Conservation (phyloP, 1,140 invertebrate genomes). For the Tetragnatha versicolor region DNA sequence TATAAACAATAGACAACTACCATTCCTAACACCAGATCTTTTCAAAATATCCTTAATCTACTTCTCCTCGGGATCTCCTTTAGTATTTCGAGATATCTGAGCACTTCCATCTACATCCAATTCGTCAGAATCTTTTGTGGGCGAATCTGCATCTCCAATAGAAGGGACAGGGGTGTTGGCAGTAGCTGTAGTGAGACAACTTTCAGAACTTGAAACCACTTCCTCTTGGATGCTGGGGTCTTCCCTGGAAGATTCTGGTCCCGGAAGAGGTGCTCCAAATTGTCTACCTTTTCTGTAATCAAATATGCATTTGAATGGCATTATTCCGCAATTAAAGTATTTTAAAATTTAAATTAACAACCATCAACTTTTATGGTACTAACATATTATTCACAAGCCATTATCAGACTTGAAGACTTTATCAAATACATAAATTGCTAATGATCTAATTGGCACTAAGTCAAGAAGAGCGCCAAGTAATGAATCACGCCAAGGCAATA, state of each 20-base stretch:
- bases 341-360: background rate
- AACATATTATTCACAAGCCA: background rate
- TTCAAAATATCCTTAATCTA: too few species aligned
- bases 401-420: background rate
- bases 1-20: too few species aligned
- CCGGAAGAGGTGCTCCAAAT: background rate
- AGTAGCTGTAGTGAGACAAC: background rate
- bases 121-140: background rate
- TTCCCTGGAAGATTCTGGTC: background rate
- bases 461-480: too few species aligned
- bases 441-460: background rate
- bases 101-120: too few species aligned
- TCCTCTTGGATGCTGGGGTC: conserved; percentile 33
- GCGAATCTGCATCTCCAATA: conserved; percentile 9
- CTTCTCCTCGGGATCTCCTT: too few species aligned
- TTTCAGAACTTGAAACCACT: conserved; percentile 39
- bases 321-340: background rate
- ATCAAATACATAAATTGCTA: background rate
- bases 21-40: too few species aligned
- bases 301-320: background rate
- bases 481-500: too few species aligned
- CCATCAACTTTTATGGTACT: background rate
- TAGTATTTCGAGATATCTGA: too few species aligned
- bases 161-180: background rate
- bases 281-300: background rate